phyloP scores from a whole-genome alignment of 2,797 vertebrate species.

The Myripristis murdjan region DNA sequence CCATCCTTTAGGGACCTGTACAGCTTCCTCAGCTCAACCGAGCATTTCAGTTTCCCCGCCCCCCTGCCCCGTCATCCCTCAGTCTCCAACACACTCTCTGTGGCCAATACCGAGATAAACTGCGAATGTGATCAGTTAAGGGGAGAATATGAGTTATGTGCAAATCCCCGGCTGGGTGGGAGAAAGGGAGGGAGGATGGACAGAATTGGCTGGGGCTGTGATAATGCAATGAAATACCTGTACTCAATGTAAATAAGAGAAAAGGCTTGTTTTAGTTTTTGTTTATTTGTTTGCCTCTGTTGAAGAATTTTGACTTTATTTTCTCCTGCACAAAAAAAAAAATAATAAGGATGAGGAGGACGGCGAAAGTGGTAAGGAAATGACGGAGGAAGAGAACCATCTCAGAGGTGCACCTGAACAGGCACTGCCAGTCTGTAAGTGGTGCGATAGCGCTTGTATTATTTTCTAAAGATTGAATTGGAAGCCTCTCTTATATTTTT shows the following conservation, averaged over 20 bases:
- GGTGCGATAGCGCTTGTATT: constrained; percentile 60
- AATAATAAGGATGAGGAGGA: constrained; percentile 32
- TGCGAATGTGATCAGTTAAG: constrained; percentile 21
- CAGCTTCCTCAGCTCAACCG: constrained; percentile 58
- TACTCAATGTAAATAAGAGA: constrained; percentile 84
- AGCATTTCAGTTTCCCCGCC: constrained; percentile 42
- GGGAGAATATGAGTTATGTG: background rate
- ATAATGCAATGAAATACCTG: constrained; percentile 67
- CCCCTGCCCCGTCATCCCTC: constrained; percentile 14
- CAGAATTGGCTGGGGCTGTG: constrained; percentile 23
- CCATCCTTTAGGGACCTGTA: constrained; percentile 62
- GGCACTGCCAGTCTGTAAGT: constrained; percentile 43
- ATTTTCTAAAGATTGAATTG: constrained; percentile 45
- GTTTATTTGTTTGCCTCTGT: constrained; percentile 51
- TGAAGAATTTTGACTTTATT: constrained; percentile 67
- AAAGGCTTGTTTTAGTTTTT: constrained; percentile 69
- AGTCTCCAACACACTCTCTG: constrained; percentile 32
- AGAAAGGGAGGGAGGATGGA: constrained; percentile 7
- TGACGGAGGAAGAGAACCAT: constrained; percentile 31
- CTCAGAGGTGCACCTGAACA: constrained; percentile 3
- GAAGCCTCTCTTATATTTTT: constrained; percentile 40
- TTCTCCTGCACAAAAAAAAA: constrained; percentile 67
- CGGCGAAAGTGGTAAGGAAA: constrained; percentile 28
- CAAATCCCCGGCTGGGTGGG: background rate
- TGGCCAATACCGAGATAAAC: constrained; percentile 31